phyloP scores from a whole-genome alignment of 92 coral and sea anemone species.

The Zoanthus gigantus region DNA sequence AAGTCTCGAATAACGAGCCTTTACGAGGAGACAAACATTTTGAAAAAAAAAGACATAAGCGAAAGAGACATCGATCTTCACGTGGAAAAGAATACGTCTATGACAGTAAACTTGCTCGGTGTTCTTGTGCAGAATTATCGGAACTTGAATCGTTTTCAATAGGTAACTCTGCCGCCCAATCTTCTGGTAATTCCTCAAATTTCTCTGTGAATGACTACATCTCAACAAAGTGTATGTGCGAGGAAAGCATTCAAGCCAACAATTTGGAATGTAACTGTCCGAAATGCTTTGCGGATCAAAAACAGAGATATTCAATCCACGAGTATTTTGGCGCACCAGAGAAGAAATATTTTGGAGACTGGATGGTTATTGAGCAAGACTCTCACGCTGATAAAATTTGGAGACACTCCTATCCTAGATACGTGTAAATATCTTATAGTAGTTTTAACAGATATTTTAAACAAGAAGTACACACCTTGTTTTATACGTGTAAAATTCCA shows the following conservation, averaged over 20 bases:
- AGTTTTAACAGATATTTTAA: not conserved
- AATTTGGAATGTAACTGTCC: conserved; percentile 75
- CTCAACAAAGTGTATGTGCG: conserved; percentile 42
- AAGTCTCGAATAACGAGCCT: conserved; percentile 72
- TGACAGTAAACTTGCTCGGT: conserved; percentile 79
- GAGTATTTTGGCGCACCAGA: conserved; percentile 81
- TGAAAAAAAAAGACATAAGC: conserved; percentile 58
- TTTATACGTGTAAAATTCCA: conserved; percentile 24
- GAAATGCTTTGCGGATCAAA: conserved; percentile 63
- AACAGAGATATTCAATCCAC: conserved; percentile 54
- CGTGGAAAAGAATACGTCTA: conserved; percentile 58
- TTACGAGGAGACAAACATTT: conserved; percentile 43
- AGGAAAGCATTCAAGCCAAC: conserved; percentile 52
- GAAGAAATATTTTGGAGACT: conserved; percentile 88
- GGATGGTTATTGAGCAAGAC: conserved; percentile 66
- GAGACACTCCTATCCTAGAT: conserved; percentile 43
- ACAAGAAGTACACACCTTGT: not conserved
- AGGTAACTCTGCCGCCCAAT: conserved; percentile 70
- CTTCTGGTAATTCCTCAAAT: conserved; percentile 58
- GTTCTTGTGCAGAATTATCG: conserved; percentile 80
- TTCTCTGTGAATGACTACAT: conserved; percentile 4
- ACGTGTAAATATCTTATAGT: conserved; percentile 24
- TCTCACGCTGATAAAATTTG: conserved; percentile 3
- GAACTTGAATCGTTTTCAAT: conserved; percentile 81
- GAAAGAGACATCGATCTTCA: conserved; percentile 55